Conservation (phyloP, 1,140 invertebrate genomes). For the Drosophila arizonae region DNA sequence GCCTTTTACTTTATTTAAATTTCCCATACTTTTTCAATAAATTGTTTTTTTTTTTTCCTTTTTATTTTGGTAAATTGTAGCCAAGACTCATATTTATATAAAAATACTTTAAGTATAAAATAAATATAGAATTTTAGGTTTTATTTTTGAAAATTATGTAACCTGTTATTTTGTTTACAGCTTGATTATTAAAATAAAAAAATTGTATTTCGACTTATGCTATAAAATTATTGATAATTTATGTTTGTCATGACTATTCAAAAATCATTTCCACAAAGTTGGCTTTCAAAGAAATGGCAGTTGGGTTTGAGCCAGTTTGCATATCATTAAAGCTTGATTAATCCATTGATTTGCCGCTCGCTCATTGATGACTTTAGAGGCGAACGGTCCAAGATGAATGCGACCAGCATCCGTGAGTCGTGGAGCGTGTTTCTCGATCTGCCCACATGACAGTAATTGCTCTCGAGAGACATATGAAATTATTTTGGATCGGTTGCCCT, state of each 20-base stretch:
- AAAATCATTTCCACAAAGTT: background rate
- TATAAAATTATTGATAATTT: background rate
- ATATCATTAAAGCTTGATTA: constrained; percentile 19
- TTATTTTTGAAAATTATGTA: no score
- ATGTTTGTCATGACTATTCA: background rate
- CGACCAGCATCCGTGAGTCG: background rate
- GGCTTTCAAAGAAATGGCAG: constrained; percentile 5
- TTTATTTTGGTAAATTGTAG: no score
- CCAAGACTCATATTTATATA: no score
- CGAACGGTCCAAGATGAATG: constrained; percentile 9
- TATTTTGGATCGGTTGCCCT: constrained; percentile 21
- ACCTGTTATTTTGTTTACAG: no score
- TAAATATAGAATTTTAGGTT: no score
- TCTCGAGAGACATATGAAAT: constrained; percentile 19
- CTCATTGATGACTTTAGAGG: constrained; percentile 25
- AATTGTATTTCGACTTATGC: no score
- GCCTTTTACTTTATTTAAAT: no score
- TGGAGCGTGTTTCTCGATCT: constrained; percentile 25
- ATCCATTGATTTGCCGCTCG: constrained; percentile 18
- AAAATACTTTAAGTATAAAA: no score
- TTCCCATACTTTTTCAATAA: no score
- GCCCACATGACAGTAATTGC: constrained; percentile 27
- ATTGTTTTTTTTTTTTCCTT: no score
- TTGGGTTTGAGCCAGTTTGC: background rate
- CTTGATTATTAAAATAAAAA: no score